Percentiles rank a stretch among this genome's conserved stretches.
Conservation (phyloP, 2,888 invertebrate genomes). For the Teleiodes luculella region DNA sequence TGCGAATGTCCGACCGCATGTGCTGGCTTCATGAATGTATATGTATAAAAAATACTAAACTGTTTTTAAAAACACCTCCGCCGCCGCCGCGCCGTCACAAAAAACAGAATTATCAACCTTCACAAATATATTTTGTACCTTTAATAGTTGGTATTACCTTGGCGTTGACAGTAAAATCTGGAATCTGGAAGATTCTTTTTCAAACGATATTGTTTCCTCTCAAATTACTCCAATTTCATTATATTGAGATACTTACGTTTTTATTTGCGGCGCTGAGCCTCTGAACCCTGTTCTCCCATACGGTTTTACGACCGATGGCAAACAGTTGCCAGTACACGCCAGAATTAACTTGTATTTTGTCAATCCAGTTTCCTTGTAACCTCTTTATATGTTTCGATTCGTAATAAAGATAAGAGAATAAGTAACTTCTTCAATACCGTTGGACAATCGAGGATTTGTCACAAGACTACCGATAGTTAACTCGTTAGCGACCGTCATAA, state of each 20-base stretch:
- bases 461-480: conserved; percentile 1
- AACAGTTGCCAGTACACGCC: conserved; percentile 19
- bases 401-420: conserved; percentile 15
- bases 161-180: not conserved
- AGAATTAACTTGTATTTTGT: conserved; percentile 33
- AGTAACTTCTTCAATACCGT: conserved; percentile 14
- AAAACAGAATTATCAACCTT: too few species aligned
- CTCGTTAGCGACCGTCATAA: not conserved
- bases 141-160: not conserved
- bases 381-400: conserved; percentile 28
- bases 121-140: too few species aligned
- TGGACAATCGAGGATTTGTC: not conserved
- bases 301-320: not conserved
- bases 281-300: not conserved
- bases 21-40: too few species aligned
- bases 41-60: too few species aligned
- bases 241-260: conserved; percentile 8
- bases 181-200: not conserved
- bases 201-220: not conserved
- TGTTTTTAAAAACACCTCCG: too few species aligned
- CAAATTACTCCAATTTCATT: not conserved
- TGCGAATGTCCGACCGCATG: too few species aligned
- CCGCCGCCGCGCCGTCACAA: too few species aligned
- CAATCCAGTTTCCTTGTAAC: conserved; percentile 35
- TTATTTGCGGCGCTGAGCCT: not conserved